Evolutionary conservation across 2,113 vertebrate genomes (phyloP), one percentile per base, ranked within the genome.

Genomic region (Lasiurus borealis): DNA sequence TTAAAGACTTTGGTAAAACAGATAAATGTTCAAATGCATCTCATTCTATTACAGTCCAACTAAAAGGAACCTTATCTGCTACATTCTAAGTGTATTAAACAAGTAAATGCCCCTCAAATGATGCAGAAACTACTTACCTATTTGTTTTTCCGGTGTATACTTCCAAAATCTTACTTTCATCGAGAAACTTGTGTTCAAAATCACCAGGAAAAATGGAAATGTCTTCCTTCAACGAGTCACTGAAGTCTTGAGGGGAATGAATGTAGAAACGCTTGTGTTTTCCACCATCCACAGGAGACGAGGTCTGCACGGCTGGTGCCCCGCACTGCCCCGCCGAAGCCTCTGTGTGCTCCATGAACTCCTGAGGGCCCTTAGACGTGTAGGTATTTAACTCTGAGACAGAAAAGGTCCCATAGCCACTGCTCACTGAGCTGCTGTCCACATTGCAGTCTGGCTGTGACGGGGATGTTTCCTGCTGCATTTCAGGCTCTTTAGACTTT

Each of bases 381-480:
- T 18, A 31, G 12, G 95, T 89, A 54, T 94, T 98, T 13, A 98
- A 96, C 21, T 99, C 98, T 0, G 98, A 98, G 25, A 98, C n/a
- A 27, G 98, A 98, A 19, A 99, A 98, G 0, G 99, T 99, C 6
- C 99, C 99, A 52, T 99, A 99, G 0, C 99, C 99, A 0, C 99
- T 99, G 97, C 98, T 99, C 97, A 99, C 88, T 0, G 98, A 98
- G 59, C 96, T 97, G 1, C 98, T 98, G 9, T 98, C 98, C 1
- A 94, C 95, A 29, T 27, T 98, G 54, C 98, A 98, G 68, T 98
- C 98, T 36, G 95, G 95, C 27, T 80, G 97, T 8, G 54, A 97
- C 1, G 86, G 44, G 0, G 83, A 46, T 0, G 92, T 57, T 1
- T 98, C 97, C 0, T 93, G 94, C 54, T 92, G 98, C 50, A 54